phyloP scores from a whole-genome alignment of 2,113 vertebrate genomes.

The Struthidea cinerea region DNA sequence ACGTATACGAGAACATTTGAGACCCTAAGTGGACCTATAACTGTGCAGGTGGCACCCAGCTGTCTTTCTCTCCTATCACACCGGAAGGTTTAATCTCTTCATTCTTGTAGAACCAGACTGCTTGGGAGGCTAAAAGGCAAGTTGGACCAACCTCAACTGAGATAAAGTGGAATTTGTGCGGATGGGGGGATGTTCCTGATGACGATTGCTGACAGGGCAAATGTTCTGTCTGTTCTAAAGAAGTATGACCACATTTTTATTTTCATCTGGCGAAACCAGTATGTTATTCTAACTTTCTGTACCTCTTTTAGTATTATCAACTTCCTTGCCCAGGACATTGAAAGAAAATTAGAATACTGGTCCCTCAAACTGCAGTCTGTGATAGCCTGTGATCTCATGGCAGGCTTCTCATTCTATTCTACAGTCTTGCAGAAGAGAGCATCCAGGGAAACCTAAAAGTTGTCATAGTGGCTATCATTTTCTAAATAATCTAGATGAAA shows the following conservation, averaged over 20 bases:
- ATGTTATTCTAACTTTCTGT: background rate
- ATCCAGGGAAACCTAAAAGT: background rate
- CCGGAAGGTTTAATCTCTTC: background rate
- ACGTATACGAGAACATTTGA: background rate
- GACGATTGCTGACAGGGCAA: background rate
- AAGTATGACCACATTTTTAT: background rate
- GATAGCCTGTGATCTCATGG: background rate
- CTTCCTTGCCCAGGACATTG: background rate
- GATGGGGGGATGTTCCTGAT: background rate
- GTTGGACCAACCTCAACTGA: background rate
- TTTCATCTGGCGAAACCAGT: background rate
- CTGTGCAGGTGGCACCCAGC: constrained; percentile 17
- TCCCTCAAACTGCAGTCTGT: background rate
- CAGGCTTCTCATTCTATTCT: background rate
- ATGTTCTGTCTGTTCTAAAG: background rate
- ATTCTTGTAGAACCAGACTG: background rate
- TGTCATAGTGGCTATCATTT: background rate
- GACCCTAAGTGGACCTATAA: background rate
- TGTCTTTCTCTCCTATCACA: background rate
- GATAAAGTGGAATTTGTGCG: background rate
- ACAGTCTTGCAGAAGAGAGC: background rate
- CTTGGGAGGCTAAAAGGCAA: background rate
- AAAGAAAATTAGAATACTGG: background rate
- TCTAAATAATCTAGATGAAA: background rate
- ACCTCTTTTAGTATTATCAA: background rate